These are phyloP conservation scores for Sebastes miniatus DNA, from an alignment of 2,797 vertebrate species.

Conservation along the genomic window DNA sequence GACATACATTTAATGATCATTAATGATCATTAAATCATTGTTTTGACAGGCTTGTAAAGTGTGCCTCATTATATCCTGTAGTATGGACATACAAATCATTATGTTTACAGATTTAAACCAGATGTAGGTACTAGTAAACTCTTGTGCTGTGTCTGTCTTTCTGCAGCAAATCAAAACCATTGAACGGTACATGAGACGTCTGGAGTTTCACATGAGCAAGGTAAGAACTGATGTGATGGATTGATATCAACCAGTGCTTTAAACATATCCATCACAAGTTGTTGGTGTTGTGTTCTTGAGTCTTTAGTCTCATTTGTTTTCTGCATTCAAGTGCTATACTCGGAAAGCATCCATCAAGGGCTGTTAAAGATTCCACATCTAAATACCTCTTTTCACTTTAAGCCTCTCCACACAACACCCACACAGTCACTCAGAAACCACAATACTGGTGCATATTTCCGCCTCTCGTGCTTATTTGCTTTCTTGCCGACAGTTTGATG, in stretches of 20 bases:
- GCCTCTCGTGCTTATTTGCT: background rate
- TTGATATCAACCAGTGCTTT: background rate
- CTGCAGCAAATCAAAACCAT: slow-evolving; percentile 97
- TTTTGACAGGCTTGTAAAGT: background rate
- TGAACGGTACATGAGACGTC: slow-evolving; percentile 94
- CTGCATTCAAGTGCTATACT: background rate
- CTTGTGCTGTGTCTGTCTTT: slow-evolving; percentile 25
- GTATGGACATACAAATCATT: background rate
- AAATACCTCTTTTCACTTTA: background rate
- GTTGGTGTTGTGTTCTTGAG: background rate
- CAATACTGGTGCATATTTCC: background rate
- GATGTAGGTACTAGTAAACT: background rate
- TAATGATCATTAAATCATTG: background rate
- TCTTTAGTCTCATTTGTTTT: background rate
- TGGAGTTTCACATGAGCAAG: slow-evolving; percentile 99
- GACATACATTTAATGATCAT: background rate
- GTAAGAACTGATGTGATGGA: slow-evolving; percentile 69
- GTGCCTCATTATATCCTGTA: background rate
- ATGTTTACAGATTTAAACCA: slow-evolving; percentile 6
- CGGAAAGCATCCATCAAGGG: background rate
- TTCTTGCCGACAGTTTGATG: background rate
- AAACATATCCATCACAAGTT: background rate
- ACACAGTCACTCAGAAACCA: background rate
- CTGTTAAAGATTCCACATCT: background rate
- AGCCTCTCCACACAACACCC: background rate